These are phyloP conservation scores for Acleris laterana DNA, from an alignment of 2,888 invertebrate species.

Conservation along the genomic window DNA sequence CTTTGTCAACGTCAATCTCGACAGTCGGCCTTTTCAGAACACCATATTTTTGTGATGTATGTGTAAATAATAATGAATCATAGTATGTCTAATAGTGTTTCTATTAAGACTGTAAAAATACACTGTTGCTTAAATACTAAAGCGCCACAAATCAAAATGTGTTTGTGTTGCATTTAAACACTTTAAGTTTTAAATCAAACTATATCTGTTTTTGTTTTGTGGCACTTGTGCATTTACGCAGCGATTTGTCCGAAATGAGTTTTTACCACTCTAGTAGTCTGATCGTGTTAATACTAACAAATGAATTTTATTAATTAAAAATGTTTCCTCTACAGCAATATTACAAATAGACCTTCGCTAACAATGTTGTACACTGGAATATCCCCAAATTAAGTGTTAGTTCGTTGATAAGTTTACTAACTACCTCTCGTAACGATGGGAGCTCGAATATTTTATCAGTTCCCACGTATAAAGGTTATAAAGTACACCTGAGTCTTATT, in stretches of 20 bases:
- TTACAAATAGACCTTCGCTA: neutral
- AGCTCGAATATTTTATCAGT: slow-evolving; percentile 73
- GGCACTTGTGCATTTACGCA: too few relatives aligned
- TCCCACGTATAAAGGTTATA: slow-evolving; percentile 79
- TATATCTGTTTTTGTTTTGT: too few relatives aligned
- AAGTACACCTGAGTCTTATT: slow-evolving; percentile 81
- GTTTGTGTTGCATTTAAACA: too few relatives aligned
- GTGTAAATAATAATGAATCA: slow-evolving; percentile 4
- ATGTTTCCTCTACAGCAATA: neutral
- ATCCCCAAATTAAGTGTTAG: neutral
- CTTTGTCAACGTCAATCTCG: slow-evolving; percentile 31
- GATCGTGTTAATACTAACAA: too few relatives aligned
- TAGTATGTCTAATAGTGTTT: neutral
- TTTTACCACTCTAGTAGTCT: too few relatives aligned
- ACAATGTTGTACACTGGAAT: neutral
- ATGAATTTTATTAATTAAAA: neutral
- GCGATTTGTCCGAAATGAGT: too few relatives aligned
- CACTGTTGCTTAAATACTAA: too few relatives aligned
- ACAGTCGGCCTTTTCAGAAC: slow-evolving; percentile 21
- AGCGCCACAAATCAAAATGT: too few relatives aligned
- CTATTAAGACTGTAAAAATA: too few relatives aligned
- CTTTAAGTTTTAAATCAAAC: too few relatives aligned
- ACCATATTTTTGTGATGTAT: slow-evolving; percentile 29
- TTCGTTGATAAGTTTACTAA: slow-evolving; percentile 2
- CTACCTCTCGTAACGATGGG: neutral